Conservation (phyloP, 2,113 vertebrate genomes). For the Equus przewalskii region DNA sequence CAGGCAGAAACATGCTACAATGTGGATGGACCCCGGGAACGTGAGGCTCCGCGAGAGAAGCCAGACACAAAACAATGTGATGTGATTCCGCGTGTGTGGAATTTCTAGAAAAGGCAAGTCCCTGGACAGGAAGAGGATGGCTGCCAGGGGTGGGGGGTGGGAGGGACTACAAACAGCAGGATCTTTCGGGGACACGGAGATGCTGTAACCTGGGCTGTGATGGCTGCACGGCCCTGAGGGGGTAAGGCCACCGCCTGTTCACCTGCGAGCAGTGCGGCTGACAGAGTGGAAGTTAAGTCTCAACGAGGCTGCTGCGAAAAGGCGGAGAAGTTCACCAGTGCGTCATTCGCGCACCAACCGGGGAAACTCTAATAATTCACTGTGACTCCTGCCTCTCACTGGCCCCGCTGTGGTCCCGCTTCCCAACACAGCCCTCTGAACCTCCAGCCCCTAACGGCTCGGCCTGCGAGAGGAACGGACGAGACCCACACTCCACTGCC, state of each 20-base stretch:
- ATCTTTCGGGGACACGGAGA: neutral
- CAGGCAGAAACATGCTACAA: neutral
- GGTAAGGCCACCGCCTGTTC: neutral
- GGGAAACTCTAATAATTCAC: neutral
- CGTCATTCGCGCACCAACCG: fast-evolving
- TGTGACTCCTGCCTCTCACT: neutral
- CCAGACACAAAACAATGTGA: neutral
- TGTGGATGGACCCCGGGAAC: fast-evolving
- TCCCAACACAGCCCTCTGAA: neutral
- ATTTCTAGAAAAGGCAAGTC: neutral
- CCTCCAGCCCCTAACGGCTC: neutral
- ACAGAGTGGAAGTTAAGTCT: neutral
- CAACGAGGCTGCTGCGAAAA: neutral
- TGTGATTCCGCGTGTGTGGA: neutral
- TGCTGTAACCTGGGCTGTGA: neutral
- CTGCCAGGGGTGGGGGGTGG: neutral
- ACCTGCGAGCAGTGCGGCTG: neutral
- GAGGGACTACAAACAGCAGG: neutral
- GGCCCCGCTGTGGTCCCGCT: too few relatives aligned
- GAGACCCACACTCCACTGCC: too few relatives aligned
- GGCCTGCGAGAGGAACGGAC: too few relatives aligned
- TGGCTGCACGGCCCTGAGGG: neutral
- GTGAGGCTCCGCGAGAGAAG: neutral
- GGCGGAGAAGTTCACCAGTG: too few relatives aligned
- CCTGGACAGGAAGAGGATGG: neutral